Evolutionary conservation across 2,888 invertebrate species (phyloP).

Genomic region (Pyrocoelia pectoralis): DNA sequence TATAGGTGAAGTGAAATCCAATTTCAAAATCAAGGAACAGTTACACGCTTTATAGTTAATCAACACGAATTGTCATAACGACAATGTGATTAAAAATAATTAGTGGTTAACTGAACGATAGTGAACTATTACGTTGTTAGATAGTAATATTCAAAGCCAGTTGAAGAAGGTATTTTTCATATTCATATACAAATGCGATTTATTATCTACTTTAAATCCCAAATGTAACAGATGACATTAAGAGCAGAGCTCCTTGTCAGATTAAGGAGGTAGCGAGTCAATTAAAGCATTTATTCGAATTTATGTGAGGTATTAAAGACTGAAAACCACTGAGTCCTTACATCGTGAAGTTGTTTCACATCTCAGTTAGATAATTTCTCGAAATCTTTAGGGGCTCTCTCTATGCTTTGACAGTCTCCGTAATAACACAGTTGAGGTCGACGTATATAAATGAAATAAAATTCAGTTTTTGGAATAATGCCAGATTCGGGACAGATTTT

Average conservation of each 20-base stretch:
- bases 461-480: constrained; percentile 15
- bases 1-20: too few species aligned
- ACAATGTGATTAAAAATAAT: too few species aligned
- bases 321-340: constrained; percentile 14
- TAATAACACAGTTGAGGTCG: constrained; percentile 16
- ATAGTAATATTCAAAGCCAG: too few species aligned
- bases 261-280: constrained; percentile 15
- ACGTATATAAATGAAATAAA: constrained; percentile 27
- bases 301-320: constrained; percentile 18
- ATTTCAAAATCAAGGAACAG: too few species aligned
- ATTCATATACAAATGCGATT: not conserved
- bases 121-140: too few species aligned
- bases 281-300: constrained; percentile 27
- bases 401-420: constrained; percentile 27
- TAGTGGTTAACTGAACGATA: too few species aligned
- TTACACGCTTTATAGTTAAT: too few species aligned
- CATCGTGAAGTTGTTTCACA: constrained; percentile 17
- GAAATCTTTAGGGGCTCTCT: constrained; percentile 22
- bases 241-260: constrained; percentile 17
- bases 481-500: constrained; percentile 21
- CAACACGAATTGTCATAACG: too few species aligned
- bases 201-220: constrained; percentile 5
- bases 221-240: constrained; percentile 15
- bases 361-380: constrained; percentile 28
- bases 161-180: too few species aligned